Evolutionary conservation across 2,888 invertebrate genomes (phyloP), one percentile per base, ranked within the genome.

Genomic region (Chloroclysta siterata): DNA sequence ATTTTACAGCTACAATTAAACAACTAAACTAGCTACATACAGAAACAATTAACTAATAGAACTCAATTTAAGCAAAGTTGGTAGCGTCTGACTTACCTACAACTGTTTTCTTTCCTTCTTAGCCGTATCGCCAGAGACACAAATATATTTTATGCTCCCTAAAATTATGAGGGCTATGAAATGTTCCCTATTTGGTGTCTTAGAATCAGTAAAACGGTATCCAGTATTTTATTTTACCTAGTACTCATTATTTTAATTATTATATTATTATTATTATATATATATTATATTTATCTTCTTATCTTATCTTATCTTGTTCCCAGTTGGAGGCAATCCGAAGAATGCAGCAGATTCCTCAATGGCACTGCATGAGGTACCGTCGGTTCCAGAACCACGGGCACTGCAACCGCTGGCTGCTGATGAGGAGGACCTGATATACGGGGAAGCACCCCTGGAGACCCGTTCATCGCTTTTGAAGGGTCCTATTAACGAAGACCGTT

Each of bases 311-410:
- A 8, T 33, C 5, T 33, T 33, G 8, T 33, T 1, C 33, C 33
- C 79, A 93, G 93, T 69, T 91, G 81, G 94, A 97, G 94, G 95
- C 95, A 42, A 88, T 96, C 54, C 95, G 96, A 72, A 94, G 94
- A 42, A 96, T 97, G 96, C 93, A 95, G 69, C 95, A 96, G 85
- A 94, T 97, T 64, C 97, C 97, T 0, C 97, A 97, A 81, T 97
- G 96, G 96, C 97, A 97, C 83, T 97, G 97, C 84, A 94, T 97
- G 87, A 94, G 97, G 71, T 97, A 97, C 88, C 94, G 97, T 66
- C 96, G 96, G 76, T 96, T 96, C 78, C 96, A 97, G 75, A 89
- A 96, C 71, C 95, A 97, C 76, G 94, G 96, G 54, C 95, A 96
- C 74, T 97, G 97, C 93, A 94, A 96, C 76, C 96, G 96, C 77